A percentile compares a stretch with the other conserved stretches of the same genome.
Evolutionary conservation across 30 jellyfish, hydroid and myxozoan genomes (phyloP).

Genomic region (Aurelia aurita): DNA sequence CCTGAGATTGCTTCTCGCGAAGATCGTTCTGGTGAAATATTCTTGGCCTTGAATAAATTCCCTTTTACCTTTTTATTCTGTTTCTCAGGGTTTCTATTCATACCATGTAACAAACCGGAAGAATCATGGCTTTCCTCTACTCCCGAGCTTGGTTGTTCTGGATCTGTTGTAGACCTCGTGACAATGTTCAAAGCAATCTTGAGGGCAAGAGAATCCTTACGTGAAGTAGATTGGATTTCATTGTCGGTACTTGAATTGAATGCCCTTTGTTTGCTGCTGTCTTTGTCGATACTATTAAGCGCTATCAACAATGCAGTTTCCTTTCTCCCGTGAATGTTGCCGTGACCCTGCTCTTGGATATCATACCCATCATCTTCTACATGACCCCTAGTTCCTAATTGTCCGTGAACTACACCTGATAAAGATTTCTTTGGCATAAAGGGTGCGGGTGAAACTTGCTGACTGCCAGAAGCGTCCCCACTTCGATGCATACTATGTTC

Average conservation of each 20-base stretch:
- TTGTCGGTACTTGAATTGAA: background rate
- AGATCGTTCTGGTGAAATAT: background rate
- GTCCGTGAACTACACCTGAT: background rate
- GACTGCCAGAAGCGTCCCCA: background rate
- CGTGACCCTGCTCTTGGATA: too few relatives aligned
- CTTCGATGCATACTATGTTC: background rate
- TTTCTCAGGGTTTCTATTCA: background rate
- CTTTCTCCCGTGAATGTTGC: too few relatives aligned
- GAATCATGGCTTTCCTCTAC: background rate
- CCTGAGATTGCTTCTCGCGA: background rate
- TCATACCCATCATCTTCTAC: background rate
- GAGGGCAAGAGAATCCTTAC: background rate
- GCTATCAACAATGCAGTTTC: background rate
- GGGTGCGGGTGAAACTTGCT: background rate
- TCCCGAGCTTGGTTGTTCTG: background rate
- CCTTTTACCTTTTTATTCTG: background rate
- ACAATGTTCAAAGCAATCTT: background rate
- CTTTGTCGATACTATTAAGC: background rate
- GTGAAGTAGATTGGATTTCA: background rate
- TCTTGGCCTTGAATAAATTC: background rate
- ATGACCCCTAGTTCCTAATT: background rate
- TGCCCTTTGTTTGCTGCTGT: background rate
- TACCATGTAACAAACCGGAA: too few relatives aligned
- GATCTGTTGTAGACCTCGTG: background rate
- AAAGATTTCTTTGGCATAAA: background rate